phyloP scores from a whole-genome alignment of 1,140 invertebrate species.

The Holcopasites calliopsidis region DNA sequence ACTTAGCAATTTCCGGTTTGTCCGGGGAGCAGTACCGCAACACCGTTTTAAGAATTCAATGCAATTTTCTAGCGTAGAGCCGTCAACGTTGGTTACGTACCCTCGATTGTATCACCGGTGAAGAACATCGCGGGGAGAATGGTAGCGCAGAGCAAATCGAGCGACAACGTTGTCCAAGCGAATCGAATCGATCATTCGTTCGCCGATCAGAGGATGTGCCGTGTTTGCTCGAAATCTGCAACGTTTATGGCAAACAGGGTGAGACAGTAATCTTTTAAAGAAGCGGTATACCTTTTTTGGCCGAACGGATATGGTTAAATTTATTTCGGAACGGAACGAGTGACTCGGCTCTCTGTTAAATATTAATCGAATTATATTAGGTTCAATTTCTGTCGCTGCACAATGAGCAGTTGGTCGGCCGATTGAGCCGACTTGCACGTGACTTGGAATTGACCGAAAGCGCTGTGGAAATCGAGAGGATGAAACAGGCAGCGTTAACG shows the following conservation, averaged over 20 bases:
- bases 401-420: not conserved
- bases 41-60: not conserved
- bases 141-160: not conserved
- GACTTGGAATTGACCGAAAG: slow-evolving; percentile 5
- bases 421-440: not conserved
- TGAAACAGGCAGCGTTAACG: not conserved
- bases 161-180: not conserved
- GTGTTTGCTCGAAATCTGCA: not conserved
- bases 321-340: not conserved
- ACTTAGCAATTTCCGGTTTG: not conserved
- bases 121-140: not conserved
- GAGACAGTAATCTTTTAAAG: not conserved
- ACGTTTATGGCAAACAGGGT: not conserved
- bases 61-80: not conserved
- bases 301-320: not conserved
- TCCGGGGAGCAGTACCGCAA: not conserved
- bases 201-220: slow-evolving; percentile 1
- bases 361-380: not conserved
- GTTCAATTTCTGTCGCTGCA: slow-evolving; percentile 3
- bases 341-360: not conserved
- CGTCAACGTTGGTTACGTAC: not conserved
- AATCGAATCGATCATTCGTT: not conserved
- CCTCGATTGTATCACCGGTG: not conserved
- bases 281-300: not conserved
- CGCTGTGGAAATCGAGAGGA: not conserved